Percentiles rank a stretch among this genome's conserved stretches.
Evolutionary conservation across 2,888 invertebrate species (phyloP).

Genomic region (Mimumesa dahlbomi): DNA sequence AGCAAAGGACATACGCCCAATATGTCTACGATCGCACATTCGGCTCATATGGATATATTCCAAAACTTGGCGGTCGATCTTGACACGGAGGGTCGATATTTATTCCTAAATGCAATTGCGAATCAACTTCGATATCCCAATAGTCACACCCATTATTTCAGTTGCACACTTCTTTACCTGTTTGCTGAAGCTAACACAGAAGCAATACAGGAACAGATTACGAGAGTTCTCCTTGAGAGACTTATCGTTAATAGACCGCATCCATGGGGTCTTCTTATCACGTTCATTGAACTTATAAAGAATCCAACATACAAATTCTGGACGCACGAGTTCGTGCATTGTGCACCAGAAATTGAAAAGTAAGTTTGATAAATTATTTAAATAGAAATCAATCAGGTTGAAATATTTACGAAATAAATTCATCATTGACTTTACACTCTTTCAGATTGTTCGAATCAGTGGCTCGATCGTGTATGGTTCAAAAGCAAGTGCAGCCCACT

Average conservation of each 20-base stretch:
- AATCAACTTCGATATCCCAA: constrained; percentile 99
- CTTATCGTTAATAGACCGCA: constrained; percentile 99
- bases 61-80: constrained; percentile 99
- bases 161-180: constrained; percentile 96
- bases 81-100: constrained; percentile 98
- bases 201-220: constrained; percentile 99
- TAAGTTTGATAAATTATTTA: constrained; percentile 82
- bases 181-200: constrained; percentile 99
- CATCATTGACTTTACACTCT: constrained; percentile 56
- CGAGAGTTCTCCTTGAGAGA: constrained; percentile 96
- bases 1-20: constrained; percentile 95
- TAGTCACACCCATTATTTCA: constrained; percentile 99
- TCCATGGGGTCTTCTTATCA: constrained; percentile 99
- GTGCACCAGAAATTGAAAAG: constrained; percentile 99
- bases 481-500: constrained; percentile 86
- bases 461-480: constrained; percentile 96
- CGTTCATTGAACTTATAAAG: constrained; percentile 99
- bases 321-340: constrained; percentile 99
- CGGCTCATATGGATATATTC: constrained; percentile 99
- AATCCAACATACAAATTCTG: constrained; percentile 99
- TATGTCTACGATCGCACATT: constrained; percentile 99
- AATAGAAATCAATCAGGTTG: background rate
- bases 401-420: background rate
- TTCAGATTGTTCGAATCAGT: constrained; percentile 96
- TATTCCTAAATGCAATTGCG: constrained; percentile 98